A percentile compares a stretch with the other conserved stretches of the same genome.
Evolutionary conservation across 2,797 vertebrate genomes (phyloP).

Genomic region (Furcifer pardalis): DNA sequence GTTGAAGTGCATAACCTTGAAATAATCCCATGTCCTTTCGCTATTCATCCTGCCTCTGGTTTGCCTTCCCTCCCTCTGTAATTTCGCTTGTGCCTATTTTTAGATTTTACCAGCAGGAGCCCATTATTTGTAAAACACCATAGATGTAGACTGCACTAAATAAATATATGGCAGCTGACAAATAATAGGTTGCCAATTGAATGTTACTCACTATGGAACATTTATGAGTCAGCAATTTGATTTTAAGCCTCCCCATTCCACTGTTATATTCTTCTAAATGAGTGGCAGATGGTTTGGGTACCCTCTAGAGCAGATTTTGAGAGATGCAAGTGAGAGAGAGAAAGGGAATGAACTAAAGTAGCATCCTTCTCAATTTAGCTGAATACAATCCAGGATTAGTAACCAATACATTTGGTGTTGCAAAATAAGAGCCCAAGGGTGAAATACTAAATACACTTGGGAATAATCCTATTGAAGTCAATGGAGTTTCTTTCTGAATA

Average conservation of each 20-base stretch:
- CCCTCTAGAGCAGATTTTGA: neutral
- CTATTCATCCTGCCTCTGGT: neutral
- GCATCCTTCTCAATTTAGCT: neutral
- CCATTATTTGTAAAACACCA: neutral
- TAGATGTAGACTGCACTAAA: neutral
- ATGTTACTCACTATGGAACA: neutral
- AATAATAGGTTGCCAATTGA: neutral
- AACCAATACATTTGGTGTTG: constrained; percentile 13
- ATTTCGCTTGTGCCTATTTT: neutral
- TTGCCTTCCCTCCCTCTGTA: neutral
- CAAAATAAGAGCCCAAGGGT: neutral
- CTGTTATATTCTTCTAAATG: neutral
- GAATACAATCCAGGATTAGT: neutral
- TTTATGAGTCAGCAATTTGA: neutral
- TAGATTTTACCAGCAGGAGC: neutral
- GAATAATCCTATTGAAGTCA: neutral
- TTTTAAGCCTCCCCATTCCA: neutral
- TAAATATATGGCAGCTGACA: neutral
- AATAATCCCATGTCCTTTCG: neutral
- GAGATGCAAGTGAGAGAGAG: neutral
- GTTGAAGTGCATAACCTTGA: neutral
- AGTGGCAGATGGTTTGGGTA: neutral
- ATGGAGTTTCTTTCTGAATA: neutral
- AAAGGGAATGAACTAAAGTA: neutral
- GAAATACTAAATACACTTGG: neutral